A percentile compares a stretch with the other conserved stretches of the same genome.
Evolutionary conservation across 35 echinoderm and acorn worm species (phyloP).

Genomic region (Acanthaster planci): DNA sequence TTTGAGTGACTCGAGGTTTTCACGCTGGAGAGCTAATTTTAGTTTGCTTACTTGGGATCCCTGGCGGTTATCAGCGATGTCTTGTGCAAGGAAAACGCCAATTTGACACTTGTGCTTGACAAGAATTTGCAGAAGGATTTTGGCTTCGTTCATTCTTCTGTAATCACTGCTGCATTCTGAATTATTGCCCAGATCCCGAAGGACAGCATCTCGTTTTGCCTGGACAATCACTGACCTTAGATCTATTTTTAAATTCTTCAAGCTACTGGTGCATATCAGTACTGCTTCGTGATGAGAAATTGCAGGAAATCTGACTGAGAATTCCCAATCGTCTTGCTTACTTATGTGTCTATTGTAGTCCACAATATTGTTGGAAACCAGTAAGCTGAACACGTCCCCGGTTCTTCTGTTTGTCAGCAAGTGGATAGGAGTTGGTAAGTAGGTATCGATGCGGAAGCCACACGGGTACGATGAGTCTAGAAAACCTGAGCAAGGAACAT

Average conservation of each 20-base stretch:
- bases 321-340: not conserved
- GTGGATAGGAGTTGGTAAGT: constrained; percentile 6
- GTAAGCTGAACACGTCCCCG: not conserved
- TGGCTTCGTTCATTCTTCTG: not conserved
- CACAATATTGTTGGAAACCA: not conserved
- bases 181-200: not conserved
- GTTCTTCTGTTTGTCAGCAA: not conserved
- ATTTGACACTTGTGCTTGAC: not conserved
- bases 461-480: not conserved
- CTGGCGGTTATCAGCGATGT: not conserved
- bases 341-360: not conserved
- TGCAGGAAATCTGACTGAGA: not conserved
- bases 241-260: not conserved
- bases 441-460: not conserved
- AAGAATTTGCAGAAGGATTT: not conserved
- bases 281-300: not conserved
- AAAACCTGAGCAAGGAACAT: not conserved
- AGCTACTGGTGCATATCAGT: not conserved
- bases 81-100: not conserved
- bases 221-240: not conserved
- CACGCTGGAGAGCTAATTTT: not conserved
- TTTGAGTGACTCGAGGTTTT: not conserved
- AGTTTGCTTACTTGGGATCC: not conserved
- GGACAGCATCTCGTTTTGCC: not conserved
- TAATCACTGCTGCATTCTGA: not conserved